Conservation (phyloP, 2,888 invertebrate genomes). For the Microchrysa polita region DNA sequence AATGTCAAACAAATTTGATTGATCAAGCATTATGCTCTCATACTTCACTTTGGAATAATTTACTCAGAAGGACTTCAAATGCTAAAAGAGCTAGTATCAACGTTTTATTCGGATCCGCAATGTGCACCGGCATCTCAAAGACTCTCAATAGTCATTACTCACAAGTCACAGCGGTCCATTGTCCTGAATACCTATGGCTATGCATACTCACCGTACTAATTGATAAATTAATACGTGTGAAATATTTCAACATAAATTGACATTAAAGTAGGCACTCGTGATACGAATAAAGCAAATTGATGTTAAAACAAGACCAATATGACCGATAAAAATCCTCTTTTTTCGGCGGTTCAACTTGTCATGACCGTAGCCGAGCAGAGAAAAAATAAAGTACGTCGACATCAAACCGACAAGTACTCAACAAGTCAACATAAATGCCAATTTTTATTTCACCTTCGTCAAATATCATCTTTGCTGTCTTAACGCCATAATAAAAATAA, state of each 20-base stretch:
- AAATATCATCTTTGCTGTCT: conserved; percentile 29
- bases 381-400: conserved; percentile 23
- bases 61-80: no score
- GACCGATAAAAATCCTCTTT: background rate
- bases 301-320: conserved; percentile 29
- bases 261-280: conserved; percentile 9
- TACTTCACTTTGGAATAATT: no score
- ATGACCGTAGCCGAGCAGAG: background rate
- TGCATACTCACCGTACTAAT: background rate
- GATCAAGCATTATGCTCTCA: no score
- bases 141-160: no score
- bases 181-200: no score
- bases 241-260: conserved; percentile 21
- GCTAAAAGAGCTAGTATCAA: no score
- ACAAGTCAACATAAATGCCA: conserved; percentile 28
- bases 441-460: conserved; percentile 36
- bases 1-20: no score
- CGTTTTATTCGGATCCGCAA: no score
- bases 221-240: conserved; percentile 34
- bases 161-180: no score
- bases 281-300: conserved; percentile 14
- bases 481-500: conserved; percentile 28
- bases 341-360: background rate
- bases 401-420: conserved; percentile 20
- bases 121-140: no score